Conservation (phyloP, 1,140 invertebrate genomes). For the Neuroterus valhalla region DNA sequence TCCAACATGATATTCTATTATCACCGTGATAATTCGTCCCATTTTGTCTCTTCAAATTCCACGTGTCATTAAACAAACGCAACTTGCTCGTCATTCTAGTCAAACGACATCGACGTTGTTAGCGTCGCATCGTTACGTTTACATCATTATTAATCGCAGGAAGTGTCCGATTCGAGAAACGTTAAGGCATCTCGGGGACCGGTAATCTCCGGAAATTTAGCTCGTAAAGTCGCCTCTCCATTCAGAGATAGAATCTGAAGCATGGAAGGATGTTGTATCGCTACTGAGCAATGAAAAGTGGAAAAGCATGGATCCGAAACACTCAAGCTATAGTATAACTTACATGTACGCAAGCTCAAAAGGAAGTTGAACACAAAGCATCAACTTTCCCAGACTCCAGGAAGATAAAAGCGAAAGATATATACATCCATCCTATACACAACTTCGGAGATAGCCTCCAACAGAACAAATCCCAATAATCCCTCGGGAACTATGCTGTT, state of each 20-base stretch:
- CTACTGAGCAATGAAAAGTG: constrained; percentile 8
- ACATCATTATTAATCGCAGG: constrained; percentile 20
- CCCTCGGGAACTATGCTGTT: not conserved
- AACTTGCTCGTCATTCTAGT: not conserved
- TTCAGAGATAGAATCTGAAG: not conserved
- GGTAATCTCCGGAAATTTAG: constrained; percentile 17
- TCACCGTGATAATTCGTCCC: too few relatives aligned
- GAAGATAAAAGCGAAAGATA: not conserved
- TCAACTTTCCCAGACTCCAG: not conserved
- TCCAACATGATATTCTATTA: too few relatives aligned
- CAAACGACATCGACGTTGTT: not conserved
- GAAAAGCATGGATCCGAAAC: not conserved
- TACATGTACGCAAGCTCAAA: not conserved
- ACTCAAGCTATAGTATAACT: not conserved
- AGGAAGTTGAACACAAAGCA: not conserved
- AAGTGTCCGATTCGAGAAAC: constrained; percentile 12
- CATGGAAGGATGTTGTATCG: constrained; percentile 9
- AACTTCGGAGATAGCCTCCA: not conserved
- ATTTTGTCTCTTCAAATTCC: not conserved
- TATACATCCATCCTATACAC: too few relatives aligned
- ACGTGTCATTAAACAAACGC: not conserved
- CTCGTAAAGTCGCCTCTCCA: constrained; percentile 12
- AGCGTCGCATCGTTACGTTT: constrained; percentile 11
- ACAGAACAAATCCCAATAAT: not conserved
- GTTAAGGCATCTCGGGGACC: constrained; percentile 2